Base-by-base conservation (phyloP, 1,140 invertebrate species). In the Drosophila sechellia region DNA sequence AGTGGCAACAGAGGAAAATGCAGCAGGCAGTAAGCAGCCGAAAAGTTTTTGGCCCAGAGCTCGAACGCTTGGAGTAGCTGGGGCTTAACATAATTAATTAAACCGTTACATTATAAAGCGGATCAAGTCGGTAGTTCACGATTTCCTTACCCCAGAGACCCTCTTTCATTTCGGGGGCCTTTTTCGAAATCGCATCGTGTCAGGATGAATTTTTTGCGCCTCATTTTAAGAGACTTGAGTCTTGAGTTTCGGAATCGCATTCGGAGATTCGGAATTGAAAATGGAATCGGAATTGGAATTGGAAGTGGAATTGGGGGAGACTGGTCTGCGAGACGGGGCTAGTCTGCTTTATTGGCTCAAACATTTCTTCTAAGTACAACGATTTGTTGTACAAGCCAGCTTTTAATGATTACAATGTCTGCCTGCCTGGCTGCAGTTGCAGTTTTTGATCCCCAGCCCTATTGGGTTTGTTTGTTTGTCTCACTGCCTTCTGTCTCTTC, bases 61-160 rank as follows among this genome's bases (percentile, higher is more conserved):
- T 52, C 63, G 49, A 52, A 52, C 56, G 48, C 34, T 64, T 20
- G 39, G 39, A 25, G 34, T 13, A 22, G 66, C 40, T 13, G 45
- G 55, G 79, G 79, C 81, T 81, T 83, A 90, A 90, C 83, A 89
- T 90, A 90, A 91, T 90, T 91, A 90, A 90, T 90, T 90, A 90
- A 90, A 90, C 89, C 89, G 89, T 90, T 90, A 90, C 89, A 90
- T 91, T 90, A 90, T 89, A 90, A 84, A 90, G 84, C 84, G 84
- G 84, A 87, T 90, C 80, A 90, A 85, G 70, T 85, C 64, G 80
- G 63, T 75, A 77, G 87, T 87, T 90, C 85, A 90, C 85, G 85
- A 90, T 86, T 90, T 81, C 84, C 81, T 64, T 50, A 57, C 55
- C 58, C 39, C 64, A 60, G 50, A 68, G 64, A 65, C 64, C 65